Base-by-base conservation (phyloP, 2,797 vertebrate species). In the Rhyacichthys aspro region DNA sequence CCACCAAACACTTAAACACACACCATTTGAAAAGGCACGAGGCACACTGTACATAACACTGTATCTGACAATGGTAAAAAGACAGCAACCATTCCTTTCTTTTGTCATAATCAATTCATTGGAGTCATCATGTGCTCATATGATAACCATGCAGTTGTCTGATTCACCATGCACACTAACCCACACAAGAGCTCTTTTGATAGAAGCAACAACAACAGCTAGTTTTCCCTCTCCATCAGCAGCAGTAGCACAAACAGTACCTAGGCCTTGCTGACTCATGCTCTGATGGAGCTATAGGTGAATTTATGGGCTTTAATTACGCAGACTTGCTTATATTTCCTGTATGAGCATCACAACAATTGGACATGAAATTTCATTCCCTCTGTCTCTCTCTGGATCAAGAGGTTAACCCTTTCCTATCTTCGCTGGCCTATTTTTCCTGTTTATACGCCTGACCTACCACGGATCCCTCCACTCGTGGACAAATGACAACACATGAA, bases 201-300 rank as follows among this genome's bases (percentile, higher is more conserved):
- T 5, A 23, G 43, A 71, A 38, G 36, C 47, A 45, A 9, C 74
- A 68, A 38, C 47, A 45, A 9, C 74, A 68, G 53, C 45, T 44
- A 5, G 33, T 63, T 46, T 53, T 66, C 32, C 59, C 53, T 56
- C 62, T 66, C 39, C 48, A 72, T 23, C 39, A 43, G 4, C 54
- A 44, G 41, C 65, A 66, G n/a, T 69, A 52, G 37, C 41, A 11
- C 62, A 68, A 68, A 48, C 36, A 47, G 65, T 19, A 45, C 63
- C 28, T 55, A 54, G 82, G 73, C 72, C 75, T 33, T 87, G 87
- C 88, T 90, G 88, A 90, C 78, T 91, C 89, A 88, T 56, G 65
- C 76, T 81, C 63, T 1, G 12, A 16, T 16, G 14, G 36, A 70
- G 46, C 70, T 47, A 74, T 59, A 55, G 67, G 54, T 67, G 70